Base-by-base conservation (phyloP, 2,888 invertebrate species). In the Blastobasis adustella region DNA sequence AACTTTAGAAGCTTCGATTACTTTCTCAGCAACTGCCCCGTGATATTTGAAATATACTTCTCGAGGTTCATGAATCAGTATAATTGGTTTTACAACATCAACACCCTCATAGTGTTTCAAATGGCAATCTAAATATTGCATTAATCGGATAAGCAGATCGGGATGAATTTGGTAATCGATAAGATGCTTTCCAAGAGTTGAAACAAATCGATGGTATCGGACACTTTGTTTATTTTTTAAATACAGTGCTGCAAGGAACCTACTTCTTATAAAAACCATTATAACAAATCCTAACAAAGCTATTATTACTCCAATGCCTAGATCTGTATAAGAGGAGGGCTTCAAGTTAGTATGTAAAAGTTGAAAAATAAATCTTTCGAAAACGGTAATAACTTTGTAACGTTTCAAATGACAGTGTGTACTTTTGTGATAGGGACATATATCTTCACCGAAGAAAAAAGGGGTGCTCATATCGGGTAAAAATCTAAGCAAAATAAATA, bases 11-110 rank as follows among this genome's bases (percentile, higher is more conserved):
- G 69, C 56, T 7, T 59, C 55, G 9, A 84, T 82, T 23, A 80
- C 63, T 23, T 68, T 73, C 53, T 76, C 72, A 39, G 83, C 82
- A 6, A 78, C 62, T 61, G 81, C 73, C 5, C 82, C 84, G 45
- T 83, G 83, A 4, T 76, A 73, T 57, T 76, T 82, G 78, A 76
- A 79, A 51, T 70, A 82, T 50, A 84, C 71, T 54, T 81, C 79
- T 57, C 71, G 75, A 8, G 84, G 80, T 55, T 82, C 80, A 50
- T 73, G 58, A 58, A 68, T 72, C 45, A 80, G 54, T 5, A 65
- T 50, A 56, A 72, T 71, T 3, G 76, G 73, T 43, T 76, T 58
- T 60, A 81, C 64, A 0, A 82, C 67, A 55, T 82, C 81, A 53
- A 68, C 67, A 5, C 83, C 82, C 45, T 68, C 65, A 53, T 73